Percentiles rank a stretch among this genome's conserved stretches.
Conservation (phyloP, 2,888 invertebrate species). For the Dynastes tityus region DNA sequence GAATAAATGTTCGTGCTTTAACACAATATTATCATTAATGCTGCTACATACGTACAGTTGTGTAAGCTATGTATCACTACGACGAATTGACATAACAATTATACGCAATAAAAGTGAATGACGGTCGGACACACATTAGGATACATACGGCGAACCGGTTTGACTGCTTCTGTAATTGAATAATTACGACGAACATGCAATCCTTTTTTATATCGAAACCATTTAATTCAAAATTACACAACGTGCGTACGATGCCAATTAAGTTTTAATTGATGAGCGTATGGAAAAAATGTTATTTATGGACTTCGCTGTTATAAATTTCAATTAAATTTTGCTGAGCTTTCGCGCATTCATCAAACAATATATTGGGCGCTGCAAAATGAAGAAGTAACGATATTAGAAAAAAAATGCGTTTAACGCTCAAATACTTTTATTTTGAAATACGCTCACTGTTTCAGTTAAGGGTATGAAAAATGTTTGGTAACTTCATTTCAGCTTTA, state of each 20-base stretch:
- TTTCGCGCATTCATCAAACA: background rate
- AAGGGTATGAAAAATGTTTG: background rate
- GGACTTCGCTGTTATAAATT: background rate
- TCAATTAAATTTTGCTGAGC: background rate
- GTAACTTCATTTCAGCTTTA: background rate
- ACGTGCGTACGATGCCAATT: constrained; percentile 9
- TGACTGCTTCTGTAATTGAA: constrained; percentile 52
- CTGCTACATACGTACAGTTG: background rate
- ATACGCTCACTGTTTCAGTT: no score
- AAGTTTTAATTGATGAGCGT: constrained; percentile 18
- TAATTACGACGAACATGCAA: constrained; percentile 52
- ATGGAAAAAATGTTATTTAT: constrained; percentile 15
- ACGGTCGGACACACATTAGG: constrained; percentile 50
- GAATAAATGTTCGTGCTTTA: no score
- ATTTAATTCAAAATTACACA: constrained; percentile 24
- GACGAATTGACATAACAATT: constrained; percentile 53
- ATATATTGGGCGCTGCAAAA: no score
- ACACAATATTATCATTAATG: no score
- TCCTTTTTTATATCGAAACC: constrained; percentile 28
- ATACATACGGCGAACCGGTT: constrained; percentile 48
- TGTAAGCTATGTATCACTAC: background rate
- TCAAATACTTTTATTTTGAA: no score
- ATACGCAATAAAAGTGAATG: constrained; percentile 51
- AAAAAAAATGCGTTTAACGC: no score
- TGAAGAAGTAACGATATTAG: no score